phyloP scores from a whole-genome alignment of 2,888 invertebrate species.

The Drosophila macrospina region DNA sequence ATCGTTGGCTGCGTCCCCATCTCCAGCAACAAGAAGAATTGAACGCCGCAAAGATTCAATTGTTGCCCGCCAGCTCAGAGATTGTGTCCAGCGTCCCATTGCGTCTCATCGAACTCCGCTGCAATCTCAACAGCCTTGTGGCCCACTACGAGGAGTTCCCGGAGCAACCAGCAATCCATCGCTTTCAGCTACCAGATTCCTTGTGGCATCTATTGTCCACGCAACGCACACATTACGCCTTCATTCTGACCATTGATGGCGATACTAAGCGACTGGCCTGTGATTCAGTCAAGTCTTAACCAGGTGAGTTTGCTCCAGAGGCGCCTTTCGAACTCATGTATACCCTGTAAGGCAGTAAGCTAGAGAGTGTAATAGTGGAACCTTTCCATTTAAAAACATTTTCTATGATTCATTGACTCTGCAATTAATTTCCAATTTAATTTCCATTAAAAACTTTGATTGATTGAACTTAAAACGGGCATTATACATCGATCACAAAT shows the following conservation, averaged over 20 bases:
- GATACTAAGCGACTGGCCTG: conserved; percentile 74
- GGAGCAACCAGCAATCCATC: conserved; percentile 24
- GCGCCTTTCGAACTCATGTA: neutral
- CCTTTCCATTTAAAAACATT: neutral
- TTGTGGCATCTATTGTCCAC: conserved; percentile 65
- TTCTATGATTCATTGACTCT: neutral
- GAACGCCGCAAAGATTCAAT: conserved; percentile 36
- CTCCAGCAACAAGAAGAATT: neutral
- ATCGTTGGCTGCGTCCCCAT: conserved; percentile 82
- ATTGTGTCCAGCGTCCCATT: conserved; percentile 63
- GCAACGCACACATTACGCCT: conserved; percentile 74
- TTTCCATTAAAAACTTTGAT: neutral
- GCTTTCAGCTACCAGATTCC: conserved; percentile 65
- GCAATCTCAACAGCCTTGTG: conserved; percentile 78
- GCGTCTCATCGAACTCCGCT: conserved; percentile 83
- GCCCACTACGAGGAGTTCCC: conserved; percentile 78
- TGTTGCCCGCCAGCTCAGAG: conserved; percentile 38
- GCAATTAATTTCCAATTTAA: neutral
- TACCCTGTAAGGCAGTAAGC: neutral
- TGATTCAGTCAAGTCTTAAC: conserved; percentile 24
- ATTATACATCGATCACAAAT: too few relatives aligned
- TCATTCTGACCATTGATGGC: conserved; percentile 78
- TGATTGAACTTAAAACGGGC: neutral
- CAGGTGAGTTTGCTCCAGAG: conserved; percentile 20
- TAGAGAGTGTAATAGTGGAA: neutral